Base-by-base conservation (phyloP, 2,888 invertebrate genomes). In the Leucania comma region DNA sequence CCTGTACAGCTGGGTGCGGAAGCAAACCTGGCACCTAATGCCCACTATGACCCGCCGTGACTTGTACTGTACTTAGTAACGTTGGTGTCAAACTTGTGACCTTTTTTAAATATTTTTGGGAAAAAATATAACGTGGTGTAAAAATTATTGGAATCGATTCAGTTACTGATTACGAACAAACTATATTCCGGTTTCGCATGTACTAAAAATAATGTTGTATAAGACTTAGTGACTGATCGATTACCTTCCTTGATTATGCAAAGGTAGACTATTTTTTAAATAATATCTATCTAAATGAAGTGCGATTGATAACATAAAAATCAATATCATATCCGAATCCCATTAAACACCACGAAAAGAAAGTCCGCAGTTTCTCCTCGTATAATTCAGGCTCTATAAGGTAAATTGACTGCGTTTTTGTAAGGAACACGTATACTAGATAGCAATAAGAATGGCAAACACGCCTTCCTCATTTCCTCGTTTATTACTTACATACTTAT, bases 371-470 rank as follows among this genome's bases (percentile, higher is more conserved):
- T 81, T 75, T 67, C 57, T 75, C 56, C 48, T 60, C 67, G 72
- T 71, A 70, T 66, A 70, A 71, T 69, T 72, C 29, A 22, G 54
- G 59, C 53, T 54, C 24, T 48, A 67, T 64, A 59, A 71, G 66
- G 72, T 74, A 82, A 78, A 82, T 77, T 75, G 65, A 79, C 78
- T 75, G 78, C 69, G 75, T 74, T 75, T 83, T 76, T 73, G 67
- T 80, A 60, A 59, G 74, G 53, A 78, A 80, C n/a, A n/a, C 71
- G 65, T 80, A 71, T 77, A 82, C 72, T 68, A 72, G 64, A 73
- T 75, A 63, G 35, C 26, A 54, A 71, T 71, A 76, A 68, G 68
- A 46, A 69, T 69, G 53, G 59, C 57, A 42, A 68, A 51, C 50
- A 57, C 68, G 69, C 75, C 80, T 71, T 53, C 72, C 72, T 68